A percentile compares a stretch with the other conserved stretches of the same genome.
Evolutionary conservation across 2,888 invertebrate species (phyloP).

Genomic region (Plebejus melissa): DNA sequence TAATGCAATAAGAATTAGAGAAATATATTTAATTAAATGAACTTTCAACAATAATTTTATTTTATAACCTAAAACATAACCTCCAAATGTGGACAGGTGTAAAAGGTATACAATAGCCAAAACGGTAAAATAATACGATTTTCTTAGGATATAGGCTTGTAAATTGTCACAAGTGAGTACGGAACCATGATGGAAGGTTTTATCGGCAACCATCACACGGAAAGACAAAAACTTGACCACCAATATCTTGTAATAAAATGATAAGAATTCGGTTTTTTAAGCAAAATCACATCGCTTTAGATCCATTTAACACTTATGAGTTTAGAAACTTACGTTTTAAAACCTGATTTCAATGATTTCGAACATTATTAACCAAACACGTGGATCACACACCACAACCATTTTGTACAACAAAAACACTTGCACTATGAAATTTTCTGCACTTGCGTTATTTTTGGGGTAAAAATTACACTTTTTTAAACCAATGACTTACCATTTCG

Average conservation of each 20-base stretch:
- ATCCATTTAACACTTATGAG: background rate
- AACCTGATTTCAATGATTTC: constrained; percentile 37
- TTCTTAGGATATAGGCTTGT: background rate
- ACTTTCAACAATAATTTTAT: background rate
- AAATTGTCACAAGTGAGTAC: background rate
- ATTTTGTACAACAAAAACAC: constrained; percentile 42
- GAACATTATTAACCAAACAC: constrained; percentile 42
- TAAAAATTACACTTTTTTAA: constrained; percentile 42
- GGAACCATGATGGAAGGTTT: background rate
- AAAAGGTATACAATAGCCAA: background rate
- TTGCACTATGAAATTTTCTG: constrained; percentile 38
- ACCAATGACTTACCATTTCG: constrained; percentile 71
- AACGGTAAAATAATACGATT: background rate
- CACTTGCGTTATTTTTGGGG: constrained; percentile 39
- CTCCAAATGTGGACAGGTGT: constrained; percentile 36
- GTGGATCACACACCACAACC: constrained; percentile 41
- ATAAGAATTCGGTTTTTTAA: background rate
- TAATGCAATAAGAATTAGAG: background rate
- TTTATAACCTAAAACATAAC: constrained; percentile 39
- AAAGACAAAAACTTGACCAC: background rate
- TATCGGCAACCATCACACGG: background rate
- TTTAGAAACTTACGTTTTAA: constrained; percentile 34
- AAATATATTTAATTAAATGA: background rate
- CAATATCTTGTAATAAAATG: background rate
- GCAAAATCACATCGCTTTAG: background rate